Evolutionary conservation across 2,113 vertebrate species (phyloP).

Genomic region (Junco hyemalis): DNA sequence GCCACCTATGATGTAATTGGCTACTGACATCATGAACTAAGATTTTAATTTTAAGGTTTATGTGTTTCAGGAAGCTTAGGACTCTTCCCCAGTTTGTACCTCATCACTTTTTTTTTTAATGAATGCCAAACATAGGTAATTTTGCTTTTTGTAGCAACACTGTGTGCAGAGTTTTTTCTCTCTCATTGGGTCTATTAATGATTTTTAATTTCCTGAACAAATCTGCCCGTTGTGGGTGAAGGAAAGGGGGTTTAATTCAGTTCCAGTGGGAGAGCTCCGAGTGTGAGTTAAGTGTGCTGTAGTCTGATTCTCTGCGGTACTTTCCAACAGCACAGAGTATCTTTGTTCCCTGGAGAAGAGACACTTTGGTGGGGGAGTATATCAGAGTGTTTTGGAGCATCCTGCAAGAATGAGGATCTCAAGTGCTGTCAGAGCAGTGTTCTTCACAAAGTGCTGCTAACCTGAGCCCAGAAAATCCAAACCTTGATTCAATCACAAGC

Average conservation of each 20-base stretch:
- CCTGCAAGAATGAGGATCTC: background rate
- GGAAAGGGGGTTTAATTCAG: background rate
- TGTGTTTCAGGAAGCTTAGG: slow-evolving; percentile 51
- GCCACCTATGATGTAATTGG: slow-evolving; percentile 41
- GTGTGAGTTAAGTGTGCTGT: background rate
- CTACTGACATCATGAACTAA: slow-evolving; percentile 50
- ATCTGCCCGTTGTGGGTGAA: background rate
- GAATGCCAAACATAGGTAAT: background rate
- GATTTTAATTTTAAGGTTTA: slow-evolving; percentile 53
- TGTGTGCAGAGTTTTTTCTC: background rate
- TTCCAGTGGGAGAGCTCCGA: background rate
- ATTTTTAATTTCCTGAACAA: slow-evolving; percentile 50
- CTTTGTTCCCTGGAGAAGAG: background rate
- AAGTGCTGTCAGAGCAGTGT: background rate
- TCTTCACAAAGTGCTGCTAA: background rate
- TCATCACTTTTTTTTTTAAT: background rate
- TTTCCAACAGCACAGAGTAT: background rate
- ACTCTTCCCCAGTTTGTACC: slow-evolving; percentile 38
- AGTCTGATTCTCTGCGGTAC: background rate
- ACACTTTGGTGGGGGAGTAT: background rate
- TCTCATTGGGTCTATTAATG: background rate
- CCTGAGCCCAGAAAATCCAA: background rate
- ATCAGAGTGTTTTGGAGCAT: background rate
- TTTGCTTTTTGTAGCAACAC: slow-evolving; percentile 33
- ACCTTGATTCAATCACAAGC: background rate